Evolutionary conservation across 1,140 invertebrate species (phyloP).

Genomic region (Brachionus koreanus): DNA sequence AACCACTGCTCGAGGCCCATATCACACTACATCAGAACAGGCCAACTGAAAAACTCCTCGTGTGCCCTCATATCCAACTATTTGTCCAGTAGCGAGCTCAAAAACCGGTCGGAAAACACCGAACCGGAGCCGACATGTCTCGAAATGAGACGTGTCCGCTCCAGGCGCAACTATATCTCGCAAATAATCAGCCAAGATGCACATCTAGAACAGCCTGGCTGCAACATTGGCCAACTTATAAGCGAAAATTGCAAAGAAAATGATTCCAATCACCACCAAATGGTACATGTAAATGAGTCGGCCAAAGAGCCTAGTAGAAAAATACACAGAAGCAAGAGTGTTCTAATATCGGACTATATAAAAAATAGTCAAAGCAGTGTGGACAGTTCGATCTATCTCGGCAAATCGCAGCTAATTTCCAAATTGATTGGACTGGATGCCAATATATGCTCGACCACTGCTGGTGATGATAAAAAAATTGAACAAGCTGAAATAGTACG

Average conservation of each 20-base stretch:
- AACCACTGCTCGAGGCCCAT: neutral
- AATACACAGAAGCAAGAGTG: neutral
- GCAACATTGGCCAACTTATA: neutral
- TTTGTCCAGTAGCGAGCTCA: neutral
- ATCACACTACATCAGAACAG: neutral
- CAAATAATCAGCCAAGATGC: neutral
- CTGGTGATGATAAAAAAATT: neutral
- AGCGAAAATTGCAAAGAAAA: neutral
- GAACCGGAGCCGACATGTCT: neutral
- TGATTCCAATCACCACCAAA: neutral
- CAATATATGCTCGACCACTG: neutral
- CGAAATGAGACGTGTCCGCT: neutral
- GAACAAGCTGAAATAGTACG: neutral
- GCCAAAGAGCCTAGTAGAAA: neutral
- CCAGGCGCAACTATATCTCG: neutral
- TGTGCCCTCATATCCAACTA: neutral
- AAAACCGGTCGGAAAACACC: neutral
- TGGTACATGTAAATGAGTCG: neutral
- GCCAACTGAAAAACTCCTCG: neutral
- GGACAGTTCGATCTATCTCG: neutral
- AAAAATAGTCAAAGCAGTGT: neutral
- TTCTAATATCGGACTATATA: neutral
- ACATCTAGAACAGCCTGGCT: neutral
- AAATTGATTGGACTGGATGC: neutral
- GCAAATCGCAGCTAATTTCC: neutral